phyloP scores from a whole-genome alignment of 2,113 vertebrate genomes.

The Nyctereutes procyonoides region DNA sequence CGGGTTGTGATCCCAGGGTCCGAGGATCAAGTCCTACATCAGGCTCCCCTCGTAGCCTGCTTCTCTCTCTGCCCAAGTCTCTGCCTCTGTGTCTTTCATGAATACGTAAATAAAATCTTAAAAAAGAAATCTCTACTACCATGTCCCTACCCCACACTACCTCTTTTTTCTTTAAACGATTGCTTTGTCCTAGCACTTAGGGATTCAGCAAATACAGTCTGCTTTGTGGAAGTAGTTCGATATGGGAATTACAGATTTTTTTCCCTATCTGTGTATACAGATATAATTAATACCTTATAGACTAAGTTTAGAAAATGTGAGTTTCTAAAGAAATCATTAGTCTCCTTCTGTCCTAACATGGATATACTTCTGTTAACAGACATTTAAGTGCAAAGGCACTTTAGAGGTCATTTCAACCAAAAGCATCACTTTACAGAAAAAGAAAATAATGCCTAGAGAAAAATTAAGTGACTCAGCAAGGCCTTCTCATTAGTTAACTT shows the following conservation, averaged over 20 bases:
- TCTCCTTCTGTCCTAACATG: not conserved
- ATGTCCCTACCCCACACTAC: not conserved
- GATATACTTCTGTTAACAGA: not conserved
- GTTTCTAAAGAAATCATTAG: not conserved
- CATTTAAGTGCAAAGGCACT: not conserved
- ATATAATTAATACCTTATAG: not conserved
- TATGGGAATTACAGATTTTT: not conserved
- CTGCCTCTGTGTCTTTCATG: no score
- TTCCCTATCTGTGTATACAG: not conserved
- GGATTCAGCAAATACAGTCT: not conserved
- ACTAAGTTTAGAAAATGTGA: not conserved
- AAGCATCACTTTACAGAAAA: slow-evolving; percentile 9
- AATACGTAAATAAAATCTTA: no score
- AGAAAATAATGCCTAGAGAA: not conserved
- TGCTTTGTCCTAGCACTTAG: not conserved
- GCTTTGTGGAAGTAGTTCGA: not conserved
- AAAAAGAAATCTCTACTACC: not conserved
- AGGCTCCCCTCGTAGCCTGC: no score
- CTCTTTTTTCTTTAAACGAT: not conserved
- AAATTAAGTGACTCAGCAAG: not conserved
- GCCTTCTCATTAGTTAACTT: not conserved
- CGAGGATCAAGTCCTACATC: no score
- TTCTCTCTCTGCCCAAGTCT: no score
- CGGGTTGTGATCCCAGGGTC: no score
- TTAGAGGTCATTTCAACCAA: not conserved